Conservation (phyloP, 2,888 invertebrate genomes). For the Melanostoma scalare region DNA sequence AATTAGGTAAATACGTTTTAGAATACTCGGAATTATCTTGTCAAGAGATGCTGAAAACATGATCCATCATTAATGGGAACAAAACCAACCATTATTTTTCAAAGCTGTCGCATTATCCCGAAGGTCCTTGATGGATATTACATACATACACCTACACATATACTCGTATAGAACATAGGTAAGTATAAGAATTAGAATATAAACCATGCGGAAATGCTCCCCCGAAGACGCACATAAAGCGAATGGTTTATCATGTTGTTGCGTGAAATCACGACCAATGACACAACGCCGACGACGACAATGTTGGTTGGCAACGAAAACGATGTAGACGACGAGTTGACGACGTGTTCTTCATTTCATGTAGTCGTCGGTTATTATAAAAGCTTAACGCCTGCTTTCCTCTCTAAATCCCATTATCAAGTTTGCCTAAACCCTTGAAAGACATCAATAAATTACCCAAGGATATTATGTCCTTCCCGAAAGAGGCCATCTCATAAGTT, state of each 20-base stretch:
- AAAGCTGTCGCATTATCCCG: conserved; percentile 24
- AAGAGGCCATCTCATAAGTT: conserved; percentile 31
- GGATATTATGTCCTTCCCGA: conserved; percentile 49
- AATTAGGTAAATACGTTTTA: conserved; percentile 33
- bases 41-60: conserved; percentile 36
- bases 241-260: conserved; percentile 38
- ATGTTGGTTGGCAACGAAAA: too few species aligned
- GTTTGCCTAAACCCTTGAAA: conserved; percentile 64
- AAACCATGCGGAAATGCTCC: conserved; percentile 34
- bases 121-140: conserved; percentile 10
- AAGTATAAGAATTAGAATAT: conserved; percentile 8
- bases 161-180: conserved; percentile 39
- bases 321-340: conserved; percentile 2
- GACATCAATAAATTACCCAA: conserved; percentile 66
- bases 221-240: conserved; percentile 37
- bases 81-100: conserved; percentile 41
- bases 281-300: too few species aligned
- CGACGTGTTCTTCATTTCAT: conserved; percentile 21
- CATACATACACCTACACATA: background rate
- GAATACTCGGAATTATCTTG: conserved; percentile 43
- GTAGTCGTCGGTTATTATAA: conserved; percentile 55
- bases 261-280: conserved; percentile 22
- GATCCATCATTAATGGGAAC: conserved; percentile 41
- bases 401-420: conserved; percentile 68
- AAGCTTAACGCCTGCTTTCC: conserved; percentile 65